These are phyloP conservation scores for Propithecus deckenii DNA, from an alignment of 2,797 vertebrate genomes.

Conservation along the genomic window DNA sequence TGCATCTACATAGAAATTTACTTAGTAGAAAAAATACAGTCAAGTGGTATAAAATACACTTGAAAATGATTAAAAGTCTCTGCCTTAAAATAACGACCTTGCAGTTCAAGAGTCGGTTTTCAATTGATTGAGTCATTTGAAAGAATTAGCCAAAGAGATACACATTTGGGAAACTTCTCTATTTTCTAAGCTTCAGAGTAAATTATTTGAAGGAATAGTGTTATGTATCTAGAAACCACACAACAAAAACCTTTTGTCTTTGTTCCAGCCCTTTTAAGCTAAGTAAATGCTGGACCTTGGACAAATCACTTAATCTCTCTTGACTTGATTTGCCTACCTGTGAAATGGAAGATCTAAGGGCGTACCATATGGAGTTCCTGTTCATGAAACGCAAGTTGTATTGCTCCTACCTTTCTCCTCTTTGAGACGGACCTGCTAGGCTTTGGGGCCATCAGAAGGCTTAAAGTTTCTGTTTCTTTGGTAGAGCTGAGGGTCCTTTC, in stretches of 20 bases:
- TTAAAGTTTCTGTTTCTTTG: not conserved
- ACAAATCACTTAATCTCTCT: not conserved
- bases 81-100: not conserved
- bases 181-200: not conserved
- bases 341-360: not conserved
- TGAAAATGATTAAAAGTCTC: conserved; percentile 6
- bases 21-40: not conserved
- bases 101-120: not conserved
- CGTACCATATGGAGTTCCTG: fast-evolving
- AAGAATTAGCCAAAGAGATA: not conserved
- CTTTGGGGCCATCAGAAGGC: not conserved
- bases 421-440: not conserved
- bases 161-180: not conserved
- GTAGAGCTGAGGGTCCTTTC: not conserved
- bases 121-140: not conserved
- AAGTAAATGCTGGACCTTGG: not conserved
- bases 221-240: not conserved
- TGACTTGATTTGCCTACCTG: not conserved
- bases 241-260: not conserved
- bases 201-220: not conserved
- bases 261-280: not conserved
- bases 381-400: not conserved
- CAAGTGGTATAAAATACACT: not conserved
- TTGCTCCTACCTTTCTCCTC: not conserved
- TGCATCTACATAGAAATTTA: not conserved